Percentiles rank a stretch among this genome's conserved stretches.
These are phyloP conservation scores for Macrophya alboannulata DNA, from an alignment of 2,888 invertebrate genomes.

Conservation along the genomic window DNA sequence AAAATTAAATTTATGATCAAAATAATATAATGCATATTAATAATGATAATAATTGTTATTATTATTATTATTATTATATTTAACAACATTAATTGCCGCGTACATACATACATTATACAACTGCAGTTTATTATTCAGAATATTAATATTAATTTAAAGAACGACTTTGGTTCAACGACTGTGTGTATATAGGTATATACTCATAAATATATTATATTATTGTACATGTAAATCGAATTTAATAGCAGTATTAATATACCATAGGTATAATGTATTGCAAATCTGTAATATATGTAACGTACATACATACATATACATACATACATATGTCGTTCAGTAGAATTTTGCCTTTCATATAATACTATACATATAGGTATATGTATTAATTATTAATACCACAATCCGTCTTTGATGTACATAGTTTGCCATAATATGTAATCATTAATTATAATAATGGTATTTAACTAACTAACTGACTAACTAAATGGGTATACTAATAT, in stretches of 20 bases:
- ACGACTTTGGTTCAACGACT: slow-evolving; percentile 10
- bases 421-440: slow-evolving; percentile 12
- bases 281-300: background rate
- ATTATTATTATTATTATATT: too few species aligned
- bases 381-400: slow-evolving; percentile 15
- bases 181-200: background rate
- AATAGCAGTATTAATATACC: slow-evolving; percentile 27
- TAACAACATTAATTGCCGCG: too few species aligned
- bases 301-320: background rate
- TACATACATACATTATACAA: too few species aligned
- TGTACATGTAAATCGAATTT: slow-evolving; percentile 46
- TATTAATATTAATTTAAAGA: background rate
- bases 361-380: slow-evolving; percentile 6
- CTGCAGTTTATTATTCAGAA: too few species aligned
- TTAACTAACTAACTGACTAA: background rate
- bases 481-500: slow-evolving; percentile 14
- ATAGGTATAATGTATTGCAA: background rate
- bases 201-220: background rate
- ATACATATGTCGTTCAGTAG: slow-evolving; percentile 3
- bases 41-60: background rate
- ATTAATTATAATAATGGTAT: slow-evolving; percentile 12
- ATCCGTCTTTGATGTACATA: slow-evolving; percentile 50
- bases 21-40: background rate
- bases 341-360: slow-evolving; percentile 23
- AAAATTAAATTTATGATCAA: background rate